phyloP scores from a whole-genome alignment of 2,797 vertebrate species.

The Typhlichthys subterraneus region DNA sequence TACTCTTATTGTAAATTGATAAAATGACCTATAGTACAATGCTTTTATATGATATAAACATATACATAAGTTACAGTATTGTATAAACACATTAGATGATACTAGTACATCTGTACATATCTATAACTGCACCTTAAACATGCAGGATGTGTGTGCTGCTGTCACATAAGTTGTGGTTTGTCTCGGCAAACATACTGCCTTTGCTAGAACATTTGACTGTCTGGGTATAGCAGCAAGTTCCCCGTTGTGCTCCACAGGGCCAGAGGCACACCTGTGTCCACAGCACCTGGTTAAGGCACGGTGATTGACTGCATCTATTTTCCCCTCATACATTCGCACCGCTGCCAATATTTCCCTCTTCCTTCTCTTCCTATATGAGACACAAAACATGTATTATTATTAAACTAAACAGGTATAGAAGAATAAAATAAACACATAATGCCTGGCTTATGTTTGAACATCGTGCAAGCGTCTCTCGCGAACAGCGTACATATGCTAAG shows the following conservation, averaged over 20 bases:
- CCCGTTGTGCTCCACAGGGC: slow-evolving; percentile 18
- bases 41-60: too few species aligned
- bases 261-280: slow-evolving; percentile 32
- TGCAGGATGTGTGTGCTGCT: background rate
- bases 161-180: background rate
- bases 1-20: too few species aligned
- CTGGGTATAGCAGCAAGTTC: slow-evolving; percentile 16
- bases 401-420: slow-evolving; percentile 9
- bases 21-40: too few species aligned
- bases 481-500: too few species aligned
- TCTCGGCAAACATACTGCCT: slow-evolving; percentile 5
- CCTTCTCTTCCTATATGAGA: slow-evolving; percentile 16
- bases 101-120: background rate
- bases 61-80: too few species aligned
- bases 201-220: slow-evolving; percentile 16
- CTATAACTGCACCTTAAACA: background rate
- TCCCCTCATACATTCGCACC: slow-evolving; percentile 19
- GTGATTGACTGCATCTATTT: background rate
- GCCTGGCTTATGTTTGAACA: too few species aligned
- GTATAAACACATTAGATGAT: too few species aligned
- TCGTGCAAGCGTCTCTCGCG: too few species aligned
- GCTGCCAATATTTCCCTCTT: slow-evolving; percentile 6
- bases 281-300: slow-evolving; percentile 15
- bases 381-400: slow-evolving; percentile 14
- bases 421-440: slow-evolving; percentile 10